Evolutionary conservation across 2,113 vertebrate genomes (phyloP), one percentile per base, ranked within the genome.

Genomic region (Malaclemys terrapin): DNA sequence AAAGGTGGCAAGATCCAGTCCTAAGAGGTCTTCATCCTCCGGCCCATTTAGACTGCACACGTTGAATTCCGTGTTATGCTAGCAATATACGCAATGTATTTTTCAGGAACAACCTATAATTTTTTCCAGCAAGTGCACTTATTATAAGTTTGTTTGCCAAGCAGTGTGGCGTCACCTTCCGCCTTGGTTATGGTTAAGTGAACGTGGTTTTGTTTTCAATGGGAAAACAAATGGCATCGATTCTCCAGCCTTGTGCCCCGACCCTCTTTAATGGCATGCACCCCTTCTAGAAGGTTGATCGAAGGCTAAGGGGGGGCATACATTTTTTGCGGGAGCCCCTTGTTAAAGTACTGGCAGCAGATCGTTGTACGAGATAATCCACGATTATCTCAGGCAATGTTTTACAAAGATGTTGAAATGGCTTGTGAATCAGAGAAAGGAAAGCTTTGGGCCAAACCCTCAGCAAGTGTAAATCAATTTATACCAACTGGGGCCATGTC

Each of bases 401-500:
- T 97, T 96, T 96, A 93, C 84, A 87, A 56, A 96, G 53, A 80
- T 5, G 29, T 82, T 94, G 93, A 80, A 90, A 72, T 45, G 89
- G 89, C 69, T 96, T 95, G 94, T 54, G 76, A 94, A 84, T 29
- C 50, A 90, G 75, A 89, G 62, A 59, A 93, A n/a, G 45, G 42
- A 90, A 85, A 93, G 54, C 84, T 91, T 89, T 82, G 87, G 92
- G 91, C 80, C 85, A 96, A 96, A 90, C 84, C 88, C 82, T 85
- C 91, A 91, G 96, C 94, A 95, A 96, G 95, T 59, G 92, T 88
- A 84, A 93, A 94, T 93, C 0, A 4, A 90, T 96, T 93, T 87
- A 53, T 89, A 80, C 29, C 65, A 35, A 11, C 25, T 16, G 13
- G 87, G 88, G 94, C 90, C 80, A 56, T 94, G 35, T 42, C 89